A percentile compares a stretch with the other conserved stretches of the same genome.
phyloP scores from a whole-genome alignment of 2,888 invertebrate species.

The Lepeophtheirus nordmannii region DNA sequence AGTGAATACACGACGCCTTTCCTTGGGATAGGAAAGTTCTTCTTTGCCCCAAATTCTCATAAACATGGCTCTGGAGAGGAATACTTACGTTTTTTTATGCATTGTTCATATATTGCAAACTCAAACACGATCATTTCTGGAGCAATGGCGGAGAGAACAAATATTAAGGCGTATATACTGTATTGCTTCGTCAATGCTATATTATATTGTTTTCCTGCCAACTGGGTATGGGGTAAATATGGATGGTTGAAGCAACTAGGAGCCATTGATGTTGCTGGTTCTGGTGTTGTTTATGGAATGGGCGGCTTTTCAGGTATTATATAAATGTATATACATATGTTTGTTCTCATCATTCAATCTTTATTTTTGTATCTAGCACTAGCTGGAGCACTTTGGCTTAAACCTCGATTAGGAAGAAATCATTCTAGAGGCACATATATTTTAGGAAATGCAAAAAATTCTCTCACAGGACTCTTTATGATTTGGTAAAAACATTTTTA shows the following conservation, averaged over 20 bases:
- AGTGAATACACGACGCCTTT: neutral
- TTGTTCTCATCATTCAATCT: no score
- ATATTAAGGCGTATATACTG: slow-evolving; percentile 2
- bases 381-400: no score
- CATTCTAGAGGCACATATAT: neutral
- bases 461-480: slow-evolving; percentile 8
- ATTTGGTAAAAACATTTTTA: neutral
- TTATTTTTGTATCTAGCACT: no score
- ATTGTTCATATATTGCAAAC: neutral
- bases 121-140: slow-evolving; percentile 6
- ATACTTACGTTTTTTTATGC: slow-evolving; percentile 3
- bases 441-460: slow-evolving; percentile 13
- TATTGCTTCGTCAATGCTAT: slow-evolving; percentile 5
- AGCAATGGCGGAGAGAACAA: slow-evolving; percentile 15
- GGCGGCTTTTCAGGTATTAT: slow-evolving; percentile 8
- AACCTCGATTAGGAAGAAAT: no score
- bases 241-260: slow-evolving; percentile 17
- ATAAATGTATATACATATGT: no score
- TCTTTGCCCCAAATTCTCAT: slow-evolving; percentile 1
- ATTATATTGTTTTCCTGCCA: slow-evolving; percentile 15
- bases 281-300: slow-evolving; percentile 5
- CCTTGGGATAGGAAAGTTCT: neutral
- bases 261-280: slow-evolving; percentile 7
- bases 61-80: slow-evolving; percentile 3
- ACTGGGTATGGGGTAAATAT: slow-evolving; percentile 14